phyloP scores from a whole-genome alignment of 2,888 invertebrate genomes.

The Cantharis rufa region DNA sequence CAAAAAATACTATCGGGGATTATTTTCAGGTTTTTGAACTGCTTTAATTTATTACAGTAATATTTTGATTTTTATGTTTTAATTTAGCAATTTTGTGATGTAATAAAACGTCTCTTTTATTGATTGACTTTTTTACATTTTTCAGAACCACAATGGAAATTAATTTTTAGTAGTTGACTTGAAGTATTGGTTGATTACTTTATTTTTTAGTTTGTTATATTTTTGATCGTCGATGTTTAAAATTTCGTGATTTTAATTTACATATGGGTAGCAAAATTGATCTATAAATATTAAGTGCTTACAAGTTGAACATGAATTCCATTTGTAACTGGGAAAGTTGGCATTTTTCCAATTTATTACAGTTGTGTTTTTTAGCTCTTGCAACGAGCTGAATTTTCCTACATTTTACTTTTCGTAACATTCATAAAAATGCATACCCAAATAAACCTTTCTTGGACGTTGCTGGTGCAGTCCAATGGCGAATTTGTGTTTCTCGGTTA shows the following conservation, averaged over 20 bases:
- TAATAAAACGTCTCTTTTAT: background rate
- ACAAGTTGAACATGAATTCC: background rate
- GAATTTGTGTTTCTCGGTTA: background rate
- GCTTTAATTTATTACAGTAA: background rate
- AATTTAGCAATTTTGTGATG: background rate
- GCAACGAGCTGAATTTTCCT: background rate
- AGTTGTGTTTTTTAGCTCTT: background rate
- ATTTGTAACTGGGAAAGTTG: background rate
- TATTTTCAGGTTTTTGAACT: background rate
- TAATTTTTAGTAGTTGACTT: background rate
- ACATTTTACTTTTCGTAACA: background rate
- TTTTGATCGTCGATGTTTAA: background rate
- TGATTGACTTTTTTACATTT: background rate
- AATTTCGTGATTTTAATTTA: background rate
- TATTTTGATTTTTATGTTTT: background rate
- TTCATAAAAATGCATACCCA: background rate
- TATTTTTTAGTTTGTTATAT: background rate
- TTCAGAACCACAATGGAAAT: background rate
- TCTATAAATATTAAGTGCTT: background rate
- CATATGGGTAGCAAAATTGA: background rate
- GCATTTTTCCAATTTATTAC: background rate
- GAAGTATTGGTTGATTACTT: background rate
- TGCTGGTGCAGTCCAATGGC: background rate
- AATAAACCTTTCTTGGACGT: background rate
- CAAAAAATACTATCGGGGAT: background rate